Base-by-base conservation (phyloP, 2,797 vertebrate species). In the Rhincodon typus region DNA sequence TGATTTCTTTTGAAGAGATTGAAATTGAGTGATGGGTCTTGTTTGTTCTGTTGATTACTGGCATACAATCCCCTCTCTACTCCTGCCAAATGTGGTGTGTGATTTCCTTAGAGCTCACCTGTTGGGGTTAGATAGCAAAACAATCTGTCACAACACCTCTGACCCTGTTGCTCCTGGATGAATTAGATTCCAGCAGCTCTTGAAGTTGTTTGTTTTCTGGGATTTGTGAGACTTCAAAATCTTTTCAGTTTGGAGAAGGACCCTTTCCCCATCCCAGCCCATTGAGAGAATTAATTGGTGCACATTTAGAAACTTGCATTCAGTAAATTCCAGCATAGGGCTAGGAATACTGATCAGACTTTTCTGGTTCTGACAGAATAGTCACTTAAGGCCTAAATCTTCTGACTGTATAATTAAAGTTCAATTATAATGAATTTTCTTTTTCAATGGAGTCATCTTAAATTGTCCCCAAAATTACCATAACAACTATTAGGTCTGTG, bases 101-200 rank as follows among this genome's bases (percentile, higher is more conserved):
- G 97, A 97, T 97, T 97, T 96, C 70, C 96, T 97, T 96, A 96
- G 95, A 2, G 97, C 97, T 98, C 97, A 98, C 98, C 98, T 98
- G 98, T 98, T 98, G 70, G 70, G 38, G 70, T 19, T 12, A 50
- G 67, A 95, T 95, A 53, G 46, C 94, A 74, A 95, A 72, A 95
- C 70, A 94, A 94, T 74, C 94, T 74, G 90, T 34, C 23, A 27
- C n/a, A 2, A 93, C 5, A 66, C 42, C 70, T 95, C 50, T 95
- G 70, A 95, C 94, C 94, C 50, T 46, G 25, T 38, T 23, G 67
- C 38, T 94, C 67, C 70, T 95, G 53, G 94, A 72, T 95, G 94
- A 95, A 53, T 74, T 34, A 72, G 93, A 72, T 70, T 94, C 66
- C 93, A 46, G 42, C 93, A 94, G 46, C 30, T 74, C 46, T 95